Conservation (phyloP, 2,113 vertebrate genomes). For the Etia nguti region DNA sequence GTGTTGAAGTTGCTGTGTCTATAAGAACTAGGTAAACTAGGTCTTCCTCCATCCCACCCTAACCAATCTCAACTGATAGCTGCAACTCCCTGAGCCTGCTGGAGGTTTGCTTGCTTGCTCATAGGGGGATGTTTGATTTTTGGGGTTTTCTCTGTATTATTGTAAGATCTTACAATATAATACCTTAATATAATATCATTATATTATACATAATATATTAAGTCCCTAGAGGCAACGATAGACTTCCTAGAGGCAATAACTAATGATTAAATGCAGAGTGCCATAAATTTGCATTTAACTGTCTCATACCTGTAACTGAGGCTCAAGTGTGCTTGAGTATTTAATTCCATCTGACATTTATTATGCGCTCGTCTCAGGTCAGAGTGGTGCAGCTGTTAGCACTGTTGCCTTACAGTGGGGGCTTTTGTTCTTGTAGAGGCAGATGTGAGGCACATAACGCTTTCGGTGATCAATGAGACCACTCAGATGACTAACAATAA, state of each 20-base stretch:
- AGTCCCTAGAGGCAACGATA: not conserved
- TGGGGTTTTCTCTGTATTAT: not conserved
- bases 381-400: not conserved
- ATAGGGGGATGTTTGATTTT: not conserved
- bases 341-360: not conserved
- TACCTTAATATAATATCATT: not conserved
- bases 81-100: not conserved
- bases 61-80: not conserved
- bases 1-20: not conserved
- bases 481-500: not conserved
- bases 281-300: not conserved
- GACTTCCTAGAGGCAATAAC: too few species aligned
- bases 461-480: not conserved
- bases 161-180: not conserved
- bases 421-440: not conserved
- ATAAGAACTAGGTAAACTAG: not conserved
- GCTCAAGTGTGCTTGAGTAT: not conserved
- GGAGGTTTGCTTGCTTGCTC: not conserved
- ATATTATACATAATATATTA: not conserved
- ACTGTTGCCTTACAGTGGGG: not conserved
- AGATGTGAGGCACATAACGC: not conserved
- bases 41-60: not conserved
- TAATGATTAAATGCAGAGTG: not conserved
- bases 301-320: not conserved
- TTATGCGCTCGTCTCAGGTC: not conserved